Evolutionary conservation across 2,888 invertebrate genomes (phyloP).

Genomic region (Trichopoda pennipes): DNA sequence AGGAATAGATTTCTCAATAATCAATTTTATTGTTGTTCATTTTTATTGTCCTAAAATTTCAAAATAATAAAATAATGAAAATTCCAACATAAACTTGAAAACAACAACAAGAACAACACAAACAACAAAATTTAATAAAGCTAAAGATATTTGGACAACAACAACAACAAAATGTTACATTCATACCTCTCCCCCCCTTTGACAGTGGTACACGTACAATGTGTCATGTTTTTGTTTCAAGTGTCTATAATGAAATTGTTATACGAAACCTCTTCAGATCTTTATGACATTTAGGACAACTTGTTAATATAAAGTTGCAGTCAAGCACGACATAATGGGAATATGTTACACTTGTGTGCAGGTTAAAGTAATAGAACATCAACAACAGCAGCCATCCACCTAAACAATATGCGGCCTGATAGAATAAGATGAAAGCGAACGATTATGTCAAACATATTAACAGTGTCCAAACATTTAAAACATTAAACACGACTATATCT

Average conservation of each 20-base stretch:
- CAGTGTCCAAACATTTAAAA: background rate
- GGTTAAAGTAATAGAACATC: slow-evolving; percentile 23
- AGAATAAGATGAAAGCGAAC: background rate
- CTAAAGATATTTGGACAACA: background rate
- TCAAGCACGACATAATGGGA: background rate
- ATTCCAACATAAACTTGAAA: background rate
- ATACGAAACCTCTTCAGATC: slow-evolving; percentile 23
- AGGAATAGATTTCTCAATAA: too few species aligned
- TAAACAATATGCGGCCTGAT: background rate
- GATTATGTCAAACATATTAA: slow-evolving; percentile 12
- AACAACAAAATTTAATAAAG: slow-evolving; percentile 17
- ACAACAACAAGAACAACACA: too few species aligned
- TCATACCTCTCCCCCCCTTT: too few species aligned
- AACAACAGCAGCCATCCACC: background rate
- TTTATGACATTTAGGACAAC: slow-evolving; percentile 30
- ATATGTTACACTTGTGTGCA: background rate
- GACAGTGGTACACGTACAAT: background rate
- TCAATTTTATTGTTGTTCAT: too few species aligned
- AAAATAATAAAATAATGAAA: background rate
- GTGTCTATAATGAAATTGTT: slow-evolving; percentile 9
- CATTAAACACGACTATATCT: background rate
- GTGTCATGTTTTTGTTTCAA: background rate
- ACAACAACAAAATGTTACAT: slow-evolving; percentile 10
- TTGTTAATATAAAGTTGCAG: slow-evolving; percentile 25
- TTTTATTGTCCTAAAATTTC: too few species aligned